phyloP scores from a whole-genome alignment of 2,797 vertebrate genomes.

The Danio choprae region DNA sequence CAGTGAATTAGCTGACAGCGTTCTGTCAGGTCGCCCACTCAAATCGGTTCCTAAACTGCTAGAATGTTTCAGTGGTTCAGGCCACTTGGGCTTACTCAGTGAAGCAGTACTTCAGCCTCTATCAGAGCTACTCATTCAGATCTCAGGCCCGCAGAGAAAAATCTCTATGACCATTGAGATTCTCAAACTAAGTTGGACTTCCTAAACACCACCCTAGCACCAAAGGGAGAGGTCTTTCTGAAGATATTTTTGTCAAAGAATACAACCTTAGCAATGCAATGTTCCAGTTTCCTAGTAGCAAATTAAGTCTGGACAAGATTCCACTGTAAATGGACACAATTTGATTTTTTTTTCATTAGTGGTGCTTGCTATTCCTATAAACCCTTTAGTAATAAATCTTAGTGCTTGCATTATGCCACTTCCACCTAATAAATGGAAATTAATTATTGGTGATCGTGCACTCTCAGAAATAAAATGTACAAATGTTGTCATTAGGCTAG shows the following conservation, averaged over 20 bases:
- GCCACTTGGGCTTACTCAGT: slow-evolving; percentile 57
- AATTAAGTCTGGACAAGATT: background rate
- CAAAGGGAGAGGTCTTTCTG: background rate
- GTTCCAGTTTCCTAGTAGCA: background rate
- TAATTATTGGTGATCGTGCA: background rate
- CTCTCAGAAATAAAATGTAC: too few species aligned
- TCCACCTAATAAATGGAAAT: background rate
- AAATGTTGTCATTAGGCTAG: too few species aligned
- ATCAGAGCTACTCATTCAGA: slow-evolving; percentile 55
- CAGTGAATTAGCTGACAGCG: slow-evolving; percentile 73
- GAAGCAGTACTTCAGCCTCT: slow-evolving; percentile 59
- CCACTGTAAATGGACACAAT: background rate
- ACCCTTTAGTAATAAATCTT: background rate
- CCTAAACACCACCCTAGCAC: slow-evolving; percentile 9
- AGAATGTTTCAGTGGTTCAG: slow-evolving; percentile 60
- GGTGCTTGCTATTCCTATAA: background rate
- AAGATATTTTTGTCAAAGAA: slow-evolving; percentile 2
- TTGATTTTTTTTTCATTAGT: background rate
- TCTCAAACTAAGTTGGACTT: slow-evolving; percentile 8
- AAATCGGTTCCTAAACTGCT: slow-evolving; percentile 62
- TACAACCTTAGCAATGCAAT: background rate
- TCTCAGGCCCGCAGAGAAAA: slow-evolving; percentile 62
- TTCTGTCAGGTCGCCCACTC: slow-evolving; percentile 72
- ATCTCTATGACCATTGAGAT: slow-evolving; percentile 55
- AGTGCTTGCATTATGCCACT: background rate